Evolutionary conservation across 2,797 vertebrate genomes (phyloP), one percentile per base, ranked within the genome.

Genomic region (Hirundo rustica): DNA sequence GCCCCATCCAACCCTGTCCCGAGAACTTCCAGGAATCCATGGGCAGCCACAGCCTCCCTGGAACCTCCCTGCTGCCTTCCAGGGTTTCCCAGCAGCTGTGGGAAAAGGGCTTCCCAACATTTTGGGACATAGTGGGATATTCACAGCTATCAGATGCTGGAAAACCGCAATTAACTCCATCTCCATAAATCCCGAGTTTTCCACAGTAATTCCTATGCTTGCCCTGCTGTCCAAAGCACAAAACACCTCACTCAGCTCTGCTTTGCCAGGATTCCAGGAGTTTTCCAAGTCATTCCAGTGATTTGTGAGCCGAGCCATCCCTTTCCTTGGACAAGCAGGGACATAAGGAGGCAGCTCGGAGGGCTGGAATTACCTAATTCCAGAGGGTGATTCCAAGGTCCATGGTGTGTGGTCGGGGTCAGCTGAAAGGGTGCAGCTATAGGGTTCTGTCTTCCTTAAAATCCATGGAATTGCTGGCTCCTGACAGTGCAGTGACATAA

Each of bases 271-370:
- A 51, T 71, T 66, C 48, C 30, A 17, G n/a, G 57, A 40, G 10
- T 70, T 68, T 40, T 5, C 22, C 42, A n/a, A 26, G 48, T 20
- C 0, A 0, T 32, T 74, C n/a, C 19, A 19, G 42, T 16, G 60
- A 38, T 66, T 23, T 22, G 6, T 5, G 14, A 80, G 34, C n/a
- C 19, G 42, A 88, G 29, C 55, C 23, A 58, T 20, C 13, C 7
- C 3, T 61, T 81, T 64, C 48, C 36, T 82, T 64, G 45, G 76
- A 10, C 12, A 19, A 20, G 20, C 8, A 50, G 47, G 54, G 17
- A 48, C 6, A 18, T 9, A 13, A 0, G 0, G 64, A 58, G 55
- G 34, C 3, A 48, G 11, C 13, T 7, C 5, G 42, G 25, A 73
- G 38, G 47, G 14, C 9, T 57, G 30, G 20, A 61, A 53, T 40